These are phyloP conservation scores for Galago senegalensis DNA, from an alignment of 2,797 vertebrate species.

Conservation along the genomic window DNA sequence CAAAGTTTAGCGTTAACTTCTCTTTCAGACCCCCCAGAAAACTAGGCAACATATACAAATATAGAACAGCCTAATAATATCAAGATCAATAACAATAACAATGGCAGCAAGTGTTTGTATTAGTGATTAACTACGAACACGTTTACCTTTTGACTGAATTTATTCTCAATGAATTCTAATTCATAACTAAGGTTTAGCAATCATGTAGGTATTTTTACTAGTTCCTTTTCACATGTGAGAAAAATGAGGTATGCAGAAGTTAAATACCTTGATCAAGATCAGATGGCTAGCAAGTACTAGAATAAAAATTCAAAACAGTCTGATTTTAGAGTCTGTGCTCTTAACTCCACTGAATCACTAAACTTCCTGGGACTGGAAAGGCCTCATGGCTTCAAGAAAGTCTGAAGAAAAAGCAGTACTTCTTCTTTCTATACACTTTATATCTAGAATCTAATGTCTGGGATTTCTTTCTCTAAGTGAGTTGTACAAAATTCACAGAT, in stretches of 20 bases:
- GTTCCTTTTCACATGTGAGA: conserved; percentile 15
- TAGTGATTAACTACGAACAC: neutral
- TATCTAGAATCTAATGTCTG: conserved; percentile 23
- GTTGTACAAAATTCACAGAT: conserved; percentile 31
- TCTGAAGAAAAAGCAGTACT: neutral
- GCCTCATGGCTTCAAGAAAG: neutral
- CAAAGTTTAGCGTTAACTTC: conserved; percentile 8
- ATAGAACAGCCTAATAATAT: neutral
- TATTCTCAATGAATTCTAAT: neutral
- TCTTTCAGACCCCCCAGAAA: neutral
- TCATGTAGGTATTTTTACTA: neutral
- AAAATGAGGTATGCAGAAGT: neutral
- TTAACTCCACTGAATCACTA: neutral
- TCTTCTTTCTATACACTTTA: neutral
- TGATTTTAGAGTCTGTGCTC: neutral
- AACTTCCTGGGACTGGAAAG: neutral
- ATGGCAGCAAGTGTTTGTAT: neutral
- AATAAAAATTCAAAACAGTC: conserved; percentile 8
- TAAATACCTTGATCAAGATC: neutral
- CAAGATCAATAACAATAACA: neutral
- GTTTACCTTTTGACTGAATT: neutral
- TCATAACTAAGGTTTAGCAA: neutral
- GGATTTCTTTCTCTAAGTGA: conserved; percentile 5
- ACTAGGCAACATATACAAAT: neutral
- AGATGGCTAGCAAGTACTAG: neutral